phyloP scores from a whole-genome alignment of 1,140 invertebrate species.

The Diachasma alloeum region DNA sequence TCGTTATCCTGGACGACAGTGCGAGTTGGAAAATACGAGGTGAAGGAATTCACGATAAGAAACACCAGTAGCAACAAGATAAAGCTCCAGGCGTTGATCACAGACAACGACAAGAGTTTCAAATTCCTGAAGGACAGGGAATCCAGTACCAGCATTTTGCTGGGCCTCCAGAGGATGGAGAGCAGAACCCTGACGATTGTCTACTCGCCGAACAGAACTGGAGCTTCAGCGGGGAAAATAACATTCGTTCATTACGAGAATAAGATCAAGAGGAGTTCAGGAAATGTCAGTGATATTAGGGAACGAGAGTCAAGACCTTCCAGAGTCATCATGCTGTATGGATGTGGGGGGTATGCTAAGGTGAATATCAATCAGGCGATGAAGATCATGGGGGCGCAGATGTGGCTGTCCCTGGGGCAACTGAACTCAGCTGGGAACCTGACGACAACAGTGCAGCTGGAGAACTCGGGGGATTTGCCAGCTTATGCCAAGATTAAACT shows the following conservation, averaged over 20 bases:
- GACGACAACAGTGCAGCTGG: conserved; percentile 55
- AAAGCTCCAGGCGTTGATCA: conserved; percentile 59
- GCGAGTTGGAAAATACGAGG: conserved; percentile 59
- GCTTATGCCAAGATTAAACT: conserved; percentile 62
- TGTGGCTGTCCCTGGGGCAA: conserved; percentile 64
- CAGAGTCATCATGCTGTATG: conserved; percentile 58
- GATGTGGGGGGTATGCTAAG: conserved; percentile 63
- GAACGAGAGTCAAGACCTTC: conserved; percentile 45
- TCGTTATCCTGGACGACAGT: conserved; percentile 66
- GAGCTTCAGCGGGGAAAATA: conserved; percentile 61
- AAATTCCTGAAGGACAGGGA: conserved; percentile 59
- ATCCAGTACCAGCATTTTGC: conserved; percentile 38
- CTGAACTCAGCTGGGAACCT: conserved; percentile 55
- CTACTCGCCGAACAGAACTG: conserved; percentile 59
- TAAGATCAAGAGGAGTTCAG: conserved; percentile 22
- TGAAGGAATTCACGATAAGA: conserved; percentile 63
- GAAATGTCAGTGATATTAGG: conserved; percentile 9
- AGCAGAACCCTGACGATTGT: conserved; percentile 59
- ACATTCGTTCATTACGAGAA: conserved; percentile 60
- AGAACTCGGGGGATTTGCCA: conserved; percentile 62
- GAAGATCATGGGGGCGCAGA: conserved; percentile 63
- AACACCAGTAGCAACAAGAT: conserved; percentile 64
- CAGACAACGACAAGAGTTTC: conserved; percentile 53
- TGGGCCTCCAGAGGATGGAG: conserved; percentile 61
- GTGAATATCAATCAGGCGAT: conserved; percentile 60